Evolutionary conservation across 1,140 invertebrate species (phyloP), one percentile per base, ranked within the genome.

Genomic region (honey bee (Apis mellifera)): DNA sequence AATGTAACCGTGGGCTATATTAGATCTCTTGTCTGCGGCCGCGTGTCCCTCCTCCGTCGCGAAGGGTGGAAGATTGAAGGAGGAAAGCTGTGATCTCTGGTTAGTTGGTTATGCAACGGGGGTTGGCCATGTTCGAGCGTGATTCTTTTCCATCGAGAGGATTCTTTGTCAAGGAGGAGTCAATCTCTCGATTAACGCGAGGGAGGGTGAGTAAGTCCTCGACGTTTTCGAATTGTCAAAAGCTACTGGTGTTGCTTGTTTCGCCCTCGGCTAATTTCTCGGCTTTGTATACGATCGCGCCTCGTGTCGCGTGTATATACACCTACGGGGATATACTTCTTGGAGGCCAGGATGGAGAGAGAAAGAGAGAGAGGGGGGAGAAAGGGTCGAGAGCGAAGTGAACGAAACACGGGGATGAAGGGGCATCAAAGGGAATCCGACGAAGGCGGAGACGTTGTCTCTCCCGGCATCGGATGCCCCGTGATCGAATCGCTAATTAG

Each of bases 1-100:
- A 93, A 93, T 92, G 91, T 91, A 92, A 91, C 91, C 89, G 86
- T 87, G 84, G 85, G 90, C 88, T 92, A 91, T 92, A 93, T 93
- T 92, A 92, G 91, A 91, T 92, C 90, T 93, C 88, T 90, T 90
- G 85, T 88, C 84, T 89, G 84, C 83, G 89, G 84, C 84, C 78
- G 85, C 57, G 72, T 84, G 84, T 84, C 84, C 75, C 84, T 62
- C 52, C 84, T 57, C 84, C 85, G 83, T 75, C 78, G 42, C 64
- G n/a, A 26, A 52, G 64, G 11, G 19, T n/a, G n/a, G 66, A 70
- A 19, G 42, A 66, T 54, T 54, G 84, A 55, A 65, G 62, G 54
- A 50, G 32, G 42, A 54, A 59, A 75, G 13, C 71, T 81, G 52
- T 75, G 71, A 75, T 81, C 72, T 54, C 52, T 55, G 48, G 77